These are phyloP conservation scores for Alcis repandata DNA, from an alignment of 2,888 invertebrate species.

Conservation along the genomic window DNA sequence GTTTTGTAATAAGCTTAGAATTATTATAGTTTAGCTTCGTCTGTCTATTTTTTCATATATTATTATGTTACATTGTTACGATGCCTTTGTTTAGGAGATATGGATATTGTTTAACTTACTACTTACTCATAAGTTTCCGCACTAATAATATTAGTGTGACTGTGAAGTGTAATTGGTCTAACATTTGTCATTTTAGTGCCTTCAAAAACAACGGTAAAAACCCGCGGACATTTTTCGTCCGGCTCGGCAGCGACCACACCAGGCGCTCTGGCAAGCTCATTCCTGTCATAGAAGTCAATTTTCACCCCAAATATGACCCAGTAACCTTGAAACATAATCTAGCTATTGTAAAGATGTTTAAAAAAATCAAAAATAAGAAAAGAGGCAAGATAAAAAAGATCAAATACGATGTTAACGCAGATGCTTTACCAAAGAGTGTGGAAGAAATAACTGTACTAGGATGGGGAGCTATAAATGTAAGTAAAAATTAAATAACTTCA, in stretches of 20 bases:
- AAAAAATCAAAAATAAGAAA: slow-evolving; percentile 38
- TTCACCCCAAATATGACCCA: slow-evolving; percentile 58
- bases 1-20: no score
- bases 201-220: slow-evolving; percentile 47
- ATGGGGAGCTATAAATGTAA: slow-evolving; percentile 61
- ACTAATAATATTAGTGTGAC: no score
- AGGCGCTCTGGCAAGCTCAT: slow-evolving; percentile 51
- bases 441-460: slow-evolving; percentile 56
- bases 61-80: no score
- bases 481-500: slow-evolving; percentile 11
- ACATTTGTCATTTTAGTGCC: slow-evolving; percentile 40
- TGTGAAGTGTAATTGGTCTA: neutral
- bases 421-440: slow-evolving; percentile 26
- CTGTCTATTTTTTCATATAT: no score
- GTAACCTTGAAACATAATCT: slow-evolving; percentile 56
- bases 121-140: no score
- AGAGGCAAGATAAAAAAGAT: slow-evolving; percentile 55
- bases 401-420: slow-evolving; percentile 44
- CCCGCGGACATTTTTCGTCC: slow-evolving; percentile 47
- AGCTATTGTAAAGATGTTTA: slow-evolving; percentile 52
- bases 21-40: no score
- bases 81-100: no score
- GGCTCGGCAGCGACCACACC: slow-evolving; percentile 58
- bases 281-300: slow-evolving; percentile 47
- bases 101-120: no score